Percentiles rank a stretch among this genome's conserved stretches.
phyloP scores from a whole-genome alignment of 53 echinoderm and acorn worm species.

The Patiria pectinifera region DNA sequence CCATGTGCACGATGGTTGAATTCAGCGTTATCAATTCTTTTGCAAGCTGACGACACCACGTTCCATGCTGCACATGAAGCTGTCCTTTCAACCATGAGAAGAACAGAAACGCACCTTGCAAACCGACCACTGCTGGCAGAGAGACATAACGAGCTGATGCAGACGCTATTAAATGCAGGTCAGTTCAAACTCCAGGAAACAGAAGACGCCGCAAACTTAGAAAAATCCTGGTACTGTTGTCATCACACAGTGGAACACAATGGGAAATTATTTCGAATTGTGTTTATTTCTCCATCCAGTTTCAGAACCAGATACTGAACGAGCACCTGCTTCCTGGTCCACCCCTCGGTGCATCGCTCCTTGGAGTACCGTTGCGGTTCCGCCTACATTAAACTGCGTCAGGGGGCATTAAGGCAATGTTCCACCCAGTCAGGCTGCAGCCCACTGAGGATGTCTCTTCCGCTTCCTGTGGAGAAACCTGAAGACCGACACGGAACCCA shows the following conservation, averaged over 20 bases:
- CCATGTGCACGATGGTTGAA: neutral
- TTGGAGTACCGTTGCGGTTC: constrained; percentile 42
- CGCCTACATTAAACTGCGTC: constrained; percentile 39
- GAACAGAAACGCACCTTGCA: constrained; percentile 13
- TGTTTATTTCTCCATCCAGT: constrained; percentile 54
- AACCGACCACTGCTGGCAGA: neutral
- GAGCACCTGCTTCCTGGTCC: constrained; percentile 41
- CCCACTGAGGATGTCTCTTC: constrained; percentile 22
- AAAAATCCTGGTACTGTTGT: constrained; percentile 27
- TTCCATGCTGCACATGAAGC: constrained; percentile 2
- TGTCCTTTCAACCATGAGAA: neutral
- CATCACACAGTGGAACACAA: constrained; percentile 48
- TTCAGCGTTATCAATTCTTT: constrained; percentile 14
- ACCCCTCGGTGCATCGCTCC: constrained; percentile 22
- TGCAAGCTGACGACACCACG: neutral
- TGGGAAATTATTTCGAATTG: constrained; percentile 19
- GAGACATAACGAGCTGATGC: constrained; percentile 21
- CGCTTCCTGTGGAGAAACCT: constrained; percentile 45
- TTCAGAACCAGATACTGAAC: constrained; percentile 15
- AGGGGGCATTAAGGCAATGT: constrained; percentile 43
- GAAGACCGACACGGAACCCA: neutral
- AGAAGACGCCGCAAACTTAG: neutral
- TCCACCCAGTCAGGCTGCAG: constrained; percentile 20
- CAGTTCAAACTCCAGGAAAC: neutral
- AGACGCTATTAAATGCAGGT: constrained; percentile 32